Base-by-base conservation (phyloP, 2,797 vertebrate species). In the Lithobates pipiens region DNA sequence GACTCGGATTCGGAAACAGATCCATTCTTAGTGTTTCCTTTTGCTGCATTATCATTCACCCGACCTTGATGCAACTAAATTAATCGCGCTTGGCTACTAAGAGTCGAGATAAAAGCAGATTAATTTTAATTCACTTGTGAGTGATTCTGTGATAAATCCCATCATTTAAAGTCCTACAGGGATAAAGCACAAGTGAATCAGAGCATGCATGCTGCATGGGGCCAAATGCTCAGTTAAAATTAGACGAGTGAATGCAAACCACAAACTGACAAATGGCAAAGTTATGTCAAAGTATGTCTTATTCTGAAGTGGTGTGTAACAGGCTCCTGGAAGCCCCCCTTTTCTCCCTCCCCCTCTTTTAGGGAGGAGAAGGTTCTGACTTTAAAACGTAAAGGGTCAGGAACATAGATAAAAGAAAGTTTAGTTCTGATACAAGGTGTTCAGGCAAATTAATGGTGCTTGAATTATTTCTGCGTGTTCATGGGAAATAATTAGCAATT, bases 191-290 rank as follows among this genome's bases (percentile, higher is more conserved):
- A 88, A 83, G 89, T 96, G 96, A 99, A 94, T 96, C 96, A 97
- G 95, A 95, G 93, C 91, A 90, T 88, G 97, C 93, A 96, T 97
- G 96, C 86, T 90, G 92, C 90, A 90, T 92, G 91, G 54, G 90
- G 94, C 90, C 93, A 94, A 93, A 90, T 92, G 90, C 90, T 94
- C 93, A 91, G 95, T 95, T 94, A 92, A 91, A 93, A 93, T 94
- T 93, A 94, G 95, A 96, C 92, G 92, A 94, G 93, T 95, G 95
- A 91, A 91, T 89, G 91, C 92, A 93, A 93, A 93, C 94, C 94
- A 92, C 94, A 93, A 93, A 93, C 94, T 95, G 95, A 95, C 95
- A 95, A 95, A 95, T 95, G 95, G 94, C 91, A 93, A 92, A 94
- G 91, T 91, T 94, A 95, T 95, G 95, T 94, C 94, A 94, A 92